A percentile compares a stretch with the other conserved stretches of the same genome.
These are phyloP conservation scores for Columba janthina DNA, from an alignment of 2,113 vertebrate genomes.

Conservation along the genomic window DNA sequence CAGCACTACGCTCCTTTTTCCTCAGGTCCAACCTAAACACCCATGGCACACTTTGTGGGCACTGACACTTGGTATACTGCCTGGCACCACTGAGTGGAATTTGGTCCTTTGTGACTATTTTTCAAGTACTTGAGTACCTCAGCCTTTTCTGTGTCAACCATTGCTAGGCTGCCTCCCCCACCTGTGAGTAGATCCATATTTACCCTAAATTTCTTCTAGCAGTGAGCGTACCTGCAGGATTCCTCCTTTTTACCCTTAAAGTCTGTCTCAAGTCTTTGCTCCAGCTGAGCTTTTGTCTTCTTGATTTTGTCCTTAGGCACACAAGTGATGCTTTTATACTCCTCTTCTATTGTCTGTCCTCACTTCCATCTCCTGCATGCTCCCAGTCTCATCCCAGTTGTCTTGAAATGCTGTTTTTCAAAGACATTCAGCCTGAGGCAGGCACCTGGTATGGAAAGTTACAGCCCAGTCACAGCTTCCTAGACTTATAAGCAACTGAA, in stretches of 20 bases:
- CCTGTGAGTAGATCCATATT: neutral
- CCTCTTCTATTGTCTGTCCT: neutral
- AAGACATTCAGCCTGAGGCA: neutral
- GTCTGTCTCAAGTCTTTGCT: neutral
- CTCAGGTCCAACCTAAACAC: neutral
- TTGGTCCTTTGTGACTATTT: neutral
- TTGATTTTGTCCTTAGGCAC: neutral
- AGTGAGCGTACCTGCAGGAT: neutral
- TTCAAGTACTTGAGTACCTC: neutral
- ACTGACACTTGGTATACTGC: neutral
- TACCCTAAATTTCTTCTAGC: neutral
- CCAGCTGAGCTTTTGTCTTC: slow-evolving; percentile 2
- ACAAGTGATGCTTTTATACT: neutral
- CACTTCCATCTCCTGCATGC: neutral
- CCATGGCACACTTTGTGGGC: no score
- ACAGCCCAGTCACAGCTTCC: neutral
- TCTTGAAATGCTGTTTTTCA: neutral
- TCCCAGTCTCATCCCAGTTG: neutral
- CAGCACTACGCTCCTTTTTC: neutral
- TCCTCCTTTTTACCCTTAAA: neutral
- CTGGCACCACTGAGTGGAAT: no score
- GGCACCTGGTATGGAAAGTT: neutral
- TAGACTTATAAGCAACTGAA: neutral
- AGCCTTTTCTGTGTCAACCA: neutral
- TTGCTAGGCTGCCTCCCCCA: neutral